A percentile compares a stretch with the other conserved stretches of the same genome.
These are phyloP conservation scores for pig (Sus scrofa) DNA, from an alignment of 2,113 vertebrate genomes.

Conservation along the genomic window T2T-Sscrofa CM000818.6:5562501-5563000, in stretches of 20 bases:
- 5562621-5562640: neutral
- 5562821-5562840: neutral
- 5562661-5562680: neutral
- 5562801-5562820: neutral
- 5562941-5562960: neutral
- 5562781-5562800: neutral
- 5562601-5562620: neutral
- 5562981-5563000: neutral
- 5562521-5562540: constrained; percentile 11
- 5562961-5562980: neutral
- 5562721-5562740: neutral
- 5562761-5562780: neutral
- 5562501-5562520: neutral
- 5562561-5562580: neutral
- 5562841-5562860: neutral
- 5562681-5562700: neutral
- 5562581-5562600: neutral
- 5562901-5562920: neutral
- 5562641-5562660: constrained; percentile 6
- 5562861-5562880: neutral
- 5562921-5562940: neutral
- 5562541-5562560: neutral
- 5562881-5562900: neutral
- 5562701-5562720: neutral
- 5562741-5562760: neutral